Conservation (phyloP, 1,140 invertebrate genomes). For the Listronotus bonariensis region DNA sequence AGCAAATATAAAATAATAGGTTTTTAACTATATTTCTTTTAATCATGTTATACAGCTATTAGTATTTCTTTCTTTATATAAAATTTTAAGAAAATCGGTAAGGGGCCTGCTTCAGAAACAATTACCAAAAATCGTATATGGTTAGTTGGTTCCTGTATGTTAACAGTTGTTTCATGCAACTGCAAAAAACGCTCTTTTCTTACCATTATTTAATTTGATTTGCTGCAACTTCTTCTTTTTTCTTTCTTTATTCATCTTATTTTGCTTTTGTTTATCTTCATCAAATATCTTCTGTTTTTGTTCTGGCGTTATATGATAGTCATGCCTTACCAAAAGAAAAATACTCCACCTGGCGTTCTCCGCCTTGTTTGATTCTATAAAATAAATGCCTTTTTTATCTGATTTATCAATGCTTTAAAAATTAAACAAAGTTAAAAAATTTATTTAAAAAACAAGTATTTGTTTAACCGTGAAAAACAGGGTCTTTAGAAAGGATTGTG, state of each 20-base stretch:
- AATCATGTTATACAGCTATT: too few relatives aligned
- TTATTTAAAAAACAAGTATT: too few relatives aligned
- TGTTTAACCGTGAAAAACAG: too few relatives aligned
- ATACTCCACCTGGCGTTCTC: constrained; percentile 83
- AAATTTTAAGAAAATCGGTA: too few relatives aligned
- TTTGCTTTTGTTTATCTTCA: constrained; percentile 65
- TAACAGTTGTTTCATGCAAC: too few relatives aligned
- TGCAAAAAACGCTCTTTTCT: constrained; percentile 19
- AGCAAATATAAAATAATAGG: too few relatives aligned
- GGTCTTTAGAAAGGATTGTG: too few relatives aligned
- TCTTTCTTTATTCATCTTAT: constrained; percentile 62
- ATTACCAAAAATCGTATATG: too few relatives aligned
- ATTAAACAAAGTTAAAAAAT: background rate
- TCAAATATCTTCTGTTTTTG: constrained; percentile 74
- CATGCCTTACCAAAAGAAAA: constrained; percentile 77
- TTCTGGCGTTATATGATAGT: constrained; percentile 69
- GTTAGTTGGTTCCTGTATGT: too few relatives aligned
- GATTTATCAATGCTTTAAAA: background rate
- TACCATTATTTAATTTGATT: constrained; percentile 52
- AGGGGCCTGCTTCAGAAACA: too few relatives aligned
- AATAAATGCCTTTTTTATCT: background rate
- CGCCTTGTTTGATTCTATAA: constrained; percentile 76
- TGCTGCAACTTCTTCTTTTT: constrained; percentile 70
- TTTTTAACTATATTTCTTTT: too few relatives aligned
- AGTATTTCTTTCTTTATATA: too few relatives aligned